Base-by-base conservation (phyloP, 2,113 vertebrate genomes). In the Clarias macrocephalus region DNA sequence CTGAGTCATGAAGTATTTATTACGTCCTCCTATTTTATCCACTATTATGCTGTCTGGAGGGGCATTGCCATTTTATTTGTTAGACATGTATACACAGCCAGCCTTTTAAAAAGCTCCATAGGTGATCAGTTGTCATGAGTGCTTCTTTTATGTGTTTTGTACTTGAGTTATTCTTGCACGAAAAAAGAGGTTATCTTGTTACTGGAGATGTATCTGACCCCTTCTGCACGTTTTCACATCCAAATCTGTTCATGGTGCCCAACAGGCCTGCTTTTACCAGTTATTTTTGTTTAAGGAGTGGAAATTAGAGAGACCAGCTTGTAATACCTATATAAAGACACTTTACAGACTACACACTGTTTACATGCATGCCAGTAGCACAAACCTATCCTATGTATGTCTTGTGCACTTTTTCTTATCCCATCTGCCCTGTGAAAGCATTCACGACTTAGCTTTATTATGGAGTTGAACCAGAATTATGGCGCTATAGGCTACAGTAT, bases 211-310 rank as follows among this genome's bases (percentile, higher is more conserved):
- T 21, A 73, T 73, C 18, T 21, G 68, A 73, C 18, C 7, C 33
- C 21, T 21, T 37, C 33, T 8, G 8, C 37, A 33, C 37, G 0
- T 72, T 10, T 72, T 21, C 10, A 18, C 16, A 37, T 72, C 16
- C n/a, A 68, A 30, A 68, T 5, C 65, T 33, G 66, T 33, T 13
- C 13, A 33, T 30, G 28, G 7, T 70, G 37, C 70, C 8, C 42
- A 15, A 21, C 68, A 9, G 6, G 2, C 18, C 8, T 2, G 12
- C 19, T 19, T 19, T 72, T 70, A 0, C 5, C 15, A 30, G 81
- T 70, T 23, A 63, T n/a, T n/a, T n/a, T n/a, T 89, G 87, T 72
- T 88, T 84, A 83, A 88, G 90, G 91, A 92, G 21, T 23, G 2
- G 42, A 75, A 75, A 75, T 42, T 19, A 42, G 18, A 33, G 30